Percentiles rank a stretch among this genome's conserved stretches.
phyloP scores from a whole-genome alignment of 2,888 invertebrate species.

The Agrotis clavis region DNA sequence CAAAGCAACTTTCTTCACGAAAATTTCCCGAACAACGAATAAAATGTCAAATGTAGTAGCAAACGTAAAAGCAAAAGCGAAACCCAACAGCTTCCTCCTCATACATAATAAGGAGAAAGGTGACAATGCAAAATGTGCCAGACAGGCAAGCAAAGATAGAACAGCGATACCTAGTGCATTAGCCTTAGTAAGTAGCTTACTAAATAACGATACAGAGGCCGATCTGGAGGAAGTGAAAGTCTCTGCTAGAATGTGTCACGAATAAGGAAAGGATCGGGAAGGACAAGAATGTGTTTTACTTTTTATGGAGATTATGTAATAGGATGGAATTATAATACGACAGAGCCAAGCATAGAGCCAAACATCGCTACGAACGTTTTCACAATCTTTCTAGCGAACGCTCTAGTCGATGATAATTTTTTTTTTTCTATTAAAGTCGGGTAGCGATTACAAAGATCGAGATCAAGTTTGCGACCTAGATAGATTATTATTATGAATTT shows the following conservation, averaged over 20 bases:
- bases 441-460: no score
- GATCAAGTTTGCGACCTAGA: no score
- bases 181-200: constrained; percentile 51
- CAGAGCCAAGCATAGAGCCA: no score
- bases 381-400: no score
- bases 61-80: not conserved
- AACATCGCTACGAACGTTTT: no score
- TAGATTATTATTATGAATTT: no score
- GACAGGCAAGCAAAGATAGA: constrained; percentile 43
- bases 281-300: constrained; percentile 15
- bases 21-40: not conserved
- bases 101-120: constrained; percentile 54
- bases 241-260: constrained; percentile 53
- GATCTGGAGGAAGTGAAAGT: constrained; percentile 69
- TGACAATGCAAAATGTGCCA: constrained; percentile 47
- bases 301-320: constrained; percentile 20
- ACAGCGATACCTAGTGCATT: constrained; percentile 43
- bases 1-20: not conserved
- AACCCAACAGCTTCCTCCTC: constrained; percentile 13
- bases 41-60: not conserved
- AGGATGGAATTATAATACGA: no score
- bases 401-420: no score
- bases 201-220: constrained; percentile 52
- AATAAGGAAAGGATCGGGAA: constrained; percentile 45
- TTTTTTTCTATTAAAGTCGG: not conserved